Evolutionary conservation across 2,113 vertebrate genomes (phyloP).

Genomic region (Clupea harengus): DNA sequence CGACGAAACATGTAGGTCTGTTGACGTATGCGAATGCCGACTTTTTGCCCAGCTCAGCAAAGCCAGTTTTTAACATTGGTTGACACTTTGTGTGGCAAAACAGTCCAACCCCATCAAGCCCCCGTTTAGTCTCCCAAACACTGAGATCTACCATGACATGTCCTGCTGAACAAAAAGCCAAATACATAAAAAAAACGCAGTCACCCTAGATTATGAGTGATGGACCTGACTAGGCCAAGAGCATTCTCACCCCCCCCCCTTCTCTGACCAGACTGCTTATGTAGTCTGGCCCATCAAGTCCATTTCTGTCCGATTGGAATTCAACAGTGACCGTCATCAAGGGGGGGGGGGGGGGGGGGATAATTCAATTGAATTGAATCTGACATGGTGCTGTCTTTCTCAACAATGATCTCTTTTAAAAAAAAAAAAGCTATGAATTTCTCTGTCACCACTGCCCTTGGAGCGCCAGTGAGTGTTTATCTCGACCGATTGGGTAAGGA

Average conservation of each 20-base stretch:
- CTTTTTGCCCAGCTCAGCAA: neutral
- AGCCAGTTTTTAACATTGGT: neutral
- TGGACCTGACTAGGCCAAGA: neutral
- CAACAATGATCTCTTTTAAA: neutral
- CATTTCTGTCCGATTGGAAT: neutral
- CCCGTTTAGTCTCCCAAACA: constrained; percentile 15
- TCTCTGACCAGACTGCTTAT: neutral
- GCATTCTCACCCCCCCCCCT: neutral
- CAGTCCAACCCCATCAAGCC: neutral
- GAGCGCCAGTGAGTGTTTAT: constrained; percentile 71
- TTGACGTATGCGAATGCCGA: neutral
- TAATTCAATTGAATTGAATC: constrained; percentile 24
- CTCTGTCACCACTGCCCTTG: constrained; percentile 56
- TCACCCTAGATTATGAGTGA: neutral
- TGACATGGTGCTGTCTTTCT: constrained; percentile 48
- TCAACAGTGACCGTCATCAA: neutral
- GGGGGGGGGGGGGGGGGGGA: neutral
- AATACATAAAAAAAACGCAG: neutral
- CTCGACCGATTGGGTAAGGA: constrained; percentile 75
- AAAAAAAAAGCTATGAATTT: constrained; percentile 35
- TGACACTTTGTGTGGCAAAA: neutral
- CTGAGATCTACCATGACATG: constrained; percentile 42
- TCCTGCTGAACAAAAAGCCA: constrained; percentile 39
- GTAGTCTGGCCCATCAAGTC: neutral
- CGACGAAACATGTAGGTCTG: neutral